phyloP scores from a whole-genome alignment of 2,797 vertebrate species.

The Cyclopterus lumpus region DNA sequence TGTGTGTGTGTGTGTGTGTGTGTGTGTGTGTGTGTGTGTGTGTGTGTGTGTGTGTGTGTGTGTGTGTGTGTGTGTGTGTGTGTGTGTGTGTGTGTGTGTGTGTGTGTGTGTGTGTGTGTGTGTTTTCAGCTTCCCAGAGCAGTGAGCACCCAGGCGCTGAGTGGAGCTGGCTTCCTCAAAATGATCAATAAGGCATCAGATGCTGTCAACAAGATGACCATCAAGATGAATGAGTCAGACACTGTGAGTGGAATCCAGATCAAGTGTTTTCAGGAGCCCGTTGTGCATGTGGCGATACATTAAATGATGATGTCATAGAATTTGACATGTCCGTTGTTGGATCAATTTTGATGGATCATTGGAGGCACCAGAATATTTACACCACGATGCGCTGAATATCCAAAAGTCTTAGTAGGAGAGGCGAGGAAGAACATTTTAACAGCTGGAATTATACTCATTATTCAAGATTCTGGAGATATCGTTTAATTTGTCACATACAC shows the following conservation, averaged over 20 bases:
- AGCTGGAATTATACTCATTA: background rate
- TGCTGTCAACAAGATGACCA: slow-evolving; percentile 98
- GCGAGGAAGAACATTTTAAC: background rate
- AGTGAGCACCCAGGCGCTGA: slow-evolving; percentile 91
- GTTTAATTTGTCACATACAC: background rate
- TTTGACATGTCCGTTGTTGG: background rate
- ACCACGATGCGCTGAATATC: background rate
- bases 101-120: background rate
- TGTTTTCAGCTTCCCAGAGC: slow-evolving; percentile 91
- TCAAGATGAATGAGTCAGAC: slow-evolving; percentile 97
- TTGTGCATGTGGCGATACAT: background rate
- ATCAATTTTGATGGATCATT: background rate
- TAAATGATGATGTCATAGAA: background rate
- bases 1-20: too few relatives aligned
- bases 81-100: slow-evolving; percentile 5
- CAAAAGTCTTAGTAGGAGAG: background rate
- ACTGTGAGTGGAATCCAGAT: slow-evolving; percentile 84
- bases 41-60: background rate
- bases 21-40: background rate
- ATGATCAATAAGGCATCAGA: slow-evolving; percentile 98
- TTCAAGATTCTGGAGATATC: background rate
- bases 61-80: background rate
- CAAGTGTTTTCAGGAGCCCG: background rate
- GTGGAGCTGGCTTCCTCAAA: slow-evolving; percentile 95
- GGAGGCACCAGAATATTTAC: background rate